These are phyloP conservation scores for Drosophila triauraria DNA, from an alignment of 1,140 invertebrate species.

Conservation along the genomic window DNA sequence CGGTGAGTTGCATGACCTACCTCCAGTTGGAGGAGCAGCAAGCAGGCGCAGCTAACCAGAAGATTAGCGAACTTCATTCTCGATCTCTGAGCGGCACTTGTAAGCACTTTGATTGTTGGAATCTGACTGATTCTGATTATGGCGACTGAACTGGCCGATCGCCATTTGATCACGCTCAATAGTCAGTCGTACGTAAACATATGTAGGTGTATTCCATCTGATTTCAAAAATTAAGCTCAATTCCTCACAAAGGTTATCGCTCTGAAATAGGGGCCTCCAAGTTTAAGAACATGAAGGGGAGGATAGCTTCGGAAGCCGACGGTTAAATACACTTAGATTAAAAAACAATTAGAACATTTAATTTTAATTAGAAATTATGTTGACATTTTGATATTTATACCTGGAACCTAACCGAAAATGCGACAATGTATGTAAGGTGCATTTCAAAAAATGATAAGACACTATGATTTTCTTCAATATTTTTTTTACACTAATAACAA, in stretches of 20 bases:
- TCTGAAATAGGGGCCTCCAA: not conserved
- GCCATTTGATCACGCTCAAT: not conserved
- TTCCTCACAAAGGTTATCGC: constrained; percentile 7
- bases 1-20: constrained; percentile 46
- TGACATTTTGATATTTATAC: too few relatives aligned
- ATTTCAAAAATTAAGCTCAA: not conserved
- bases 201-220: not conserved
- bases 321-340: not conserved
- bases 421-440: too few relatives aligned
- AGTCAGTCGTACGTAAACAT: not conserved
- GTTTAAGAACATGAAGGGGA: not conserved
- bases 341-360: too few relatives aligned
- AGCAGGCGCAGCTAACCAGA: constrained; percentile 9
- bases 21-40: constrained; percentile 48
- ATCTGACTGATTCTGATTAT: constrained; percentile 8
- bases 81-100: constrained; percentile 12
- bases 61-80: constrained; percentile 17
- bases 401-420: too few relatives aligned
- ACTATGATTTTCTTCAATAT: too few relatives aligned
- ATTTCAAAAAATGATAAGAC: too few relatives aligned
- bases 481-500: too few relatives aligned
- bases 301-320: not conserved
- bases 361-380: too few relatives aligned
- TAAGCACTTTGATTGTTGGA: constrained; percentile 6
- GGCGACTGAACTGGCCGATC: not conserved